Evolutionary conservation across 2,888 invertebrate species (phyloP).

Genomic region (Octodonta nipae): DNA sequence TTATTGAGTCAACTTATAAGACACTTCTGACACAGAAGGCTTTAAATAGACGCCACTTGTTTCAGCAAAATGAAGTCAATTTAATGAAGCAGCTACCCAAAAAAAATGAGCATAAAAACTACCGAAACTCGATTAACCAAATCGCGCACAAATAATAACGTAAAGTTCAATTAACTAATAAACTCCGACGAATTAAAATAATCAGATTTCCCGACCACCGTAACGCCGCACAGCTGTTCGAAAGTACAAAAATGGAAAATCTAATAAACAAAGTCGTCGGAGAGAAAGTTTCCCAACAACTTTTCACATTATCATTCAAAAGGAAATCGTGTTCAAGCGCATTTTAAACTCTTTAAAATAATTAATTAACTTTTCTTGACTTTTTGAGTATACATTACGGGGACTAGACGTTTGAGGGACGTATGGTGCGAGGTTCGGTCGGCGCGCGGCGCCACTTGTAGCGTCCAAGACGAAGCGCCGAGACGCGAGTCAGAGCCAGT

Average conservation of each 20-base stretch:
- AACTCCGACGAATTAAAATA: constrained; percentile 1
- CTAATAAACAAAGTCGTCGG: constrained; percentile 12
- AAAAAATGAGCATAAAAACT: no score
- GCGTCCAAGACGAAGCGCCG: constrained; percentile 31
- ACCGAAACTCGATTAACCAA: no score
- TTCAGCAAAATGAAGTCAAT: no score
- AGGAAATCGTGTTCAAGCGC: constrained; percentile 24
- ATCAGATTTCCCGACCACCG: constrained; percentile 7
- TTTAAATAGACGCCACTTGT: no score
- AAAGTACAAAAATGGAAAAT: constrained; percentile 14
- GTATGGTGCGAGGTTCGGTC: constrained; percentile 17
- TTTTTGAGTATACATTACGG: constrained; percentile 28
- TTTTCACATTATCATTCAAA: constrained; percentile 29
- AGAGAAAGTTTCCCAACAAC: constrained; percentile 16
- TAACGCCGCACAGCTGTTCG: constrained; percentile 16
- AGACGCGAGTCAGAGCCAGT: constrained; percentile 6
- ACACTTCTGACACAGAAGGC: no score
- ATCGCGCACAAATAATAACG: no score
- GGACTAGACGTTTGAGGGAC: no score
- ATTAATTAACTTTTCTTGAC: constrained; percentile 33
- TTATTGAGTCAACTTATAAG: no score
- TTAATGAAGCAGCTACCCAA: no score
- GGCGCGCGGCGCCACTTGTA: constrained; percentile 30
- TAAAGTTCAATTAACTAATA: no score
- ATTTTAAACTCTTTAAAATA: constrained; percentile 31